A percentile compares a stretch with the other conserved stretches of the same genome.
phyloP scores from a whole-genome alignment of 2,888 invertebrate species.

The Ochropleura leucogaster region DNA sequence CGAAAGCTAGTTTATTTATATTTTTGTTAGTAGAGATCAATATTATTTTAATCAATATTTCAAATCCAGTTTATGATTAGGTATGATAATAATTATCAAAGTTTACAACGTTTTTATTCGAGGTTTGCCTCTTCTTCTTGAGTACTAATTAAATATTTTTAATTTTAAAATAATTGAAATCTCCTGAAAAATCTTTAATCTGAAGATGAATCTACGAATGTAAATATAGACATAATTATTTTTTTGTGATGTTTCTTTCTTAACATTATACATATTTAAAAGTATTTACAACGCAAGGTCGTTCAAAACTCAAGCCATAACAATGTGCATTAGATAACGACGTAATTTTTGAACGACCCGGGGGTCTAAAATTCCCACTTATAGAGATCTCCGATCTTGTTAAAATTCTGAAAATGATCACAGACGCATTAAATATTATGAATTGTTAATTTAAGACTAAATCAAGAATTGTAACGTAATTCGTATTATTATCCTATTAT shows the following conservation, averaged over 20 bases:
- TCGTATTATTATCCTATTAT: background rate
- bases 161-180: background rate
- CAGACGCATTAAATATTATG: too few relatives aligned
- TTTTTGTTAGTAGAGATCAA: constrained; percentile 24
- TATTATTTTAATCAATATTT: background rate
- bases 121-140: background rate
- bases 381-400: background rate
- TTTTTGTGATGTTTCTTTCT: constrained; percentile 23
- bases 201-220: constrained; percentile 2
- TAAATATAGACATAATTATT: background rate
- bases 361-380: background rate
- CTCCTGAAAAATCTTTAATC: background rate
- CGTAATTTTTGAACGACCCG: background rate
- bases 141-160: background rate
- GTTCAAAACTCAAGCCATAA: background rate
- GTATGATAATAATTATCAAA: background rate
- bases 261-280: constrained; percentile 7
- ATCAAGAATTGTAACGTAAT: background rate
- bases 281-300: constrained; percentile 38
- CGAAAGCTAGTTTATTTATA: too few relatives aligned
- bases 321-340: background rate
- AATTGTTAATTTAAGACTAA: too few relatives aligned
- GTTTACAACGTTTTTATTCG: constrained; percentile 18
- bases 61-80: background rate
- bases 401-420: background rate